Percentiles rank a stretch among this genome's conserved stretches.
These are phyloP conservation scores for Pelvicachromis taeniatus DNA, from an alignment of 2,113 vertebrate genomes.

Conservation along the genomic window DNA sequence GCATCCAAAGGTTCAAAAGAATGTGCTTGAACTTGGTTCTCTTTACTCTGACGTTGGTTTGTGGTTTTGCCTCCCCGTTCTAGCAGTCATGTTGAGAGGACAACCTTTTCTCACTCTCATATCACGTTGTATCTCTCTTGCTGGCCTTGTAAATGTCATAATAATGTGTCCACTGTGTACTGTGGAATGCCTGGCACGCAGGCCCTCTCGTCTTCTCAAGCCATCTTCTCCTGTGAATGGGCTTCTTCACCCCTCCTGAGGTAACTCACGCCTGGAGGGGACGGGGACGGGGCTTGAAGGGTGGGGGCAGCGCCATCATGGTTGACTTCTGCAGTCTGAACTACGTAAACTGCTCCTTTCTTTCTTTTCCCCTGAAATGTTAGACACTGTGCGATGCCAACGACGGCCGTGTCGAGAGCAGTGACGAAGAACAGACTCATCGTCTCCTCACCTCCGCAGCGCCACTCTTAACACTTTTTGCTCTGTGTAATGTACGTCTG, in stretches of 20 bases:
- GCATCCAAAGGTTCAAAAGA: neutral
- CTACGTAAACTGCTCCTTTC: constrained; percentile 46
- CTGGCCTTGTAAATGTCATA: constrained; percentile 69
- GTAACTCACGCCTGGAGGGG: constrained; percentile 24
- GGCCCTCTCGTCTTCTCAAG: constrained; percentile 58
- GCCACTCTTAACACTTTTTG: constrained; percentile 11
- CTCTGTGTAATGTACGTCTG: neutral
- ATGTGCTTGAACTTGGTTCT: neutral
- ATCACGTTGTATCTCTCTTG: constrained; percentile 49
- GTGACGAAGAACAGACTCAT: constrained; percentile 16
- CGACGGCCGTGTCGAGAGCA: neutral
- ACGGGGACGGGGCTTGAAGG: neutral
- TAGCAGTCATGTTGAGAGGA: constrained; percentile 12
- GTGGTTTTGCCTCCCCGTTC: neutral
- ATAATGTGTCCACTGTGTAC: constrained; percentile 74
- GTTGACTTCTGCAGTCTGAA: constrained; percentile 24
- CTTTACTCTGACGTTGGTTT: neutral
- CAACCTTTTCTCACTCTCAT: constrained; percentile 44
- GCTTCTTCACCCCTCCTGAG: constrained; percentile 54
- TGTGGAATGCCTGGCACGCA: constrained; percentile 71
- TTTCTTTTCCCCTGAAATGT: constrained; percentile 28
- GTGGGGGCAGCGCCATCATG: neutral
- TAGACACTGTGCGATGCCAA: neutral
- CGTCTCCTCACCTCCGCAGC: constrained; percentile 8
- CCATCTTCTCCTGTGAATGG: constrained; percentile 67